phyloP scores from a whole-genome alignment of 1,140 invertebrate species.

The Stegodyphus dumicola region DNA sequence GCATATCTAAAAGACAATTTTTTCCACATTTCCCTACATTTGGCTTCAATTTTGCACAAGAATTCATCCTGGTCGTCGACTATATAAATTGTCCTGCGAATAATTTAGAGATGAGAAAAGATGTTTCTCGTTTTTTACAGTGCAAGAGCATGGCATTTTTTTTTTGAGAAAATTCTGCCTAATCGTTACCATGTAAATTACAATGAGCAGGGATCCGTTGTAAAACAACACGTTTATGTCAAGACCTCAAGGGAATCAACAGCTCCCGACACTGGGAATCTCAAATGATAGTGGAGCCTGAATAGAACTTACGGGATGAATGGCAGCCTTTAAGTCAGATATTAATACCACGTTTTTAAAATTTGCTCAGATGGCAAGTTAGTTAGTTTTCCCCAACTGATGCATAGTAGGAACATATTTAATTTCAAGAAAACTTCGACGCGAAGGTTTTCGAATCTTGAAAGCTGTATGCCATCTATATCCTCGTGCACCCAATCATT shows the following conservation, averaged over 20 bases:
- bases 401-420: too few species aligned
- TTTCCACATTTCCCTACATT: not conserved
- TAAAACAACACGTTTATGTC: not conserved
- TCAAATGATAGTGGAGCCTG: constrained; percentile 1
- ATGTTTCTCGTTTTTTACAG: not conserved
- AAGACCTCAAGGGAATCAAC: constrained; percentile 9
- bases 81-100: not conserved
- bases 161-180: not conserved
- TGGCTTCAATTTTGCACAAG: not conserved
- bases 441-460: too few species aligned
- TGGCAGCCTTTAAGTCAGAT: not conserved
- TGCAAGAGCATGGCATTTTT: not conserved
- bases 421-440: too few species aligned
- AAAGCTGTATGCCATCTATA: too few species aligned
- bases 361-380: too few species aligned
- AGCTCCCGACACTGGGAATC: not conserved
- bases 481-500: too few species aligned
- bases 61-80: not conserved
- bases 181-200: not conserved
- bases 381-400: too few species aligned
- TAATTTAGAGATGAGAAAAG: not conserved
- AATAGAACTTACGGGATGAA: not conserved
- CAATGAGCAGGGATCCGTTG: not conserved
- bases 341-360: too few species aligned
- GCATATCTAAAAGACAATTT: not conserved